phyloP scores from a whole-genome alignment of 2,113 vertebrate species.

The Rafetus swinhoei region DNA sequence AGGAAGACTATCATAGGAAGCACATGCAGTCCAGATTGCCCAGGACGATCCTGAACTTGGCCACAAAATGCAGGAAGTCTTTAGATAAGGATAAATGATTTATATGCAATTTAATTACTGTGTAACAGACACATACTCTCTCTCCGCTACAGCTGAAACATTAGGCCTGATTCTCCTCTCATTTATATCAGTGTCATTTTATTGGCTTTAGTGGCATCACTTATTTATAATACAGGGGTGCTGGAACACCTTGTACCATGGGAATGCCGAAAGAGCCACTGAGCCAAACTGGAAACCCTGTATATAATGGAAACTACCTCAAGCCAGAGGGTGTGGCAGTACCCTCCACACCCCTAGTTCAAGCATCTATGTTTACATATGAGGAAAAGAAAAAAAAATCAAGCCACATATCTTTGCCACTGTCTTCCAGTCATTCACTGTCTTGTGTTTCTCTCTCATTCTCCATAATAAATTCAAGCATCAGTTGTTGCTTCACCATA shows the following conservation, averaged over 20 bases:
- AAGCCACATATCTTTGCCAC: background rate
- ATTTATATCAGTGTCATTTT: background rate
- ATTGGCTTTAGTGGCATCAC: background rate
- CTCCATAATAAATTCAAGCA: background rate
- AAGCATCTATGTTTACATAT: background rate
- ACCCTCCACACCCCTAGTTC: too few species aligned
- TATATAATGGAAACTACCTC: too few species aligned
- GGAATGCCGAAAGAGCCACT: too few species aligned
- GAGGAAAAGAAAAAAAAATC: background rate
- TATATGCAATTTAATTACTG: background rate
- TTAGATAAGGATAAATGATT: background rate
- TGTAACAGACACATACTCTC: too few species aligned
- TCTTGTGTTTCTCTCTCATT: background rate
- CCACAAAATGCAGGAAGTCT: background rate
- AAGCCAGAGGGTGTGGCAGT: too few species aligned
- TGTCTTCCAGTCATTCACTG: slow-evolving; percentile 9
- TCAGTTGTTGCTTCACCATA: background rate
- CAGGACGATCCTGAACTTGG: background rate
- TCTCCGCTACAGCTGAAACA: background rate
- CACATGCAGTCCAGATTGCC: too few species aligned
- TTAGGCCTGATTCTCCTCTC: background rate
- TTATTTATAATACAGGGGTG: background rate
- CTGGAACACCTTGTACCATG: too few species aligned
- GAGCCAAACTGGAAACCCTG: too few species aligned
- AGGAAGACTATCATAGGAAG: background rate